Conservation (phyloP, 2,797 vertebrate species). For the Channallabes apus region DNA sequence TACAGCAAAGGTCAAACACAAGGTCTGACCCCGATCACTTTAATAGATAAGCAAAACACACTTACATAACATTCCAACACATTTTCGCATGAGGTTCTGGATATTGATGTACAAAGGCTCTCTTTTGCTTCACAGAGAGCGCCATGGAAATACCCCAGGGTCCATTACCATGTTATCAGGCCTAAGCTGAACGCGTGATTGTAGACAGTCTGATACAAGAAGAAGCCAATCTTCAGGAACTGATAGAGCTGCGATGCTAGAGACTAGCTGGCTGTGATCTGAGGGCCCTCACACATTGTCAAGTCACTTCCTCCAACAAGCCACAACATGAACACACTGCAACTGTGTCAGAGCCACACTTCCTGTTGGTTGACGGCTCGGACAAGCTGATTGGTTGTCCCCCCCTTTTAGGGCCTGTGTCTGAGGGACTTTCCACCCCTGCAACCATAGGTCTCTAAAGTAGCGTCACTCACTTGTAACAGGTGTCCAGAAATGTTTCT, state of each 20-base stretch:
- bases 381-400: constrained; percentile 54
- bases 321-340: constrained; percentile 45
- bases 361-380: constrained; percentile 66
- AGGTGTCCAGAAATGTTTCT: constrained; percentile 3
- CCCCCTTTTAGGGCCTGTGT: constrained; percentile 19
- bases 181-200: constrained; percentile 11
- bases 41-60: constrained; percentile 27
- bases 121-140: constrained; percentile 70
- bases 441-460: constrained; percentile 6
- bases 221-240: constrained; percentile 28
- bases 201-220: constrained; percentile 7
- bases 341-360: constrained; percentile 60
- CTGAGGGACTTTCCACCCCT: constrained; percentile 32
- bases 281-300: constrained; percentile 33
- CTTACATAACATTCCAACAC: constrained; percentile 70
- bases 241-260: background rate
- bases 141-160: constrained; percentile 55
- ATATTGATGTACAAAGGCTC: constrained; percentile 54
- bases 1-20: background rate
- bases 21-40: background rate
- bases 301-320: constrained; percentile 62
- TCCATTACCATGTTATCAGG: constrained; percentile 65
- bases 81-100: constrained; percentile 63
- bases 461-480: background rate
- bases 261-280: constrained; percentile 32